Conservation (phyloP, 53 echinoderm and acorn worm genomes). For the Glandiceps talaboti region DNA sequence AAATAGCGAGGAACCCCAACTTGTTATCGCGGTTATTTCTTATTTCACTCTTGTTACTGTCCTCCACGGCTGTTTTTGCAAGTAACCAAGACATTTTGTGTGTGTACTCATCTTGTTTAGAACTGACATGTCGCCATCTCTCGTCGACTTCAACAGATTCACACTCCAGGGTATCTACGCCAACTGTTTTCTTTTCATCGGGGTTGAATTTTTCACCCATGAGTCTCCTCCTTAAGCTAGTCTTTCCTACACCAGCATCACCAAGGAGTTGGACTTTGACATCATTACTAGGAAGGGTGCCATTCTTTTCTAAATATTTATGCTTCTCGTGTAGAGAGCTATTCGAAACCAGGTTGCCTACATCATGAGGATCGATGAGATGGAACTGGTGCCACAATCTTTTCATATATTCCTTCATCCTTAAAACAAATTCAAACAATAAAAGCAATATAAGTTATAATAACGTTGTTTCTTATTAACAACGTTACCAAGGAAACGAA, state of each 20-base stretch:
- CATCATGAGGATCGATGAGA: not conserved
- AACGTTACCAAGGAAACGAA: too few relatives aligned
- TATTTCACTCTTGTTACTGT: too few relatives aligned
- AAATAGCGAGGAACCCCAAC: too few relatives aligned
- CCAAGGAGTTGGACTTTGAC: slow-evolving; percentile 11
- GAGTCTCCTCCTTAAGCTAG: slow-evolving; percentile 19
- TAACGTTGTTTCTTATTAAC: too few relatives aligned
- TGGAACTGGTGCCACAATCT: not conserved
- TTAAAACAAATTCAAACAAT: too few relatives aligned
- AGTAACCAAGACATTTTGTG: not conserved
- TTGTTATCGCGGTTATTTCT: too few relatives aligned
- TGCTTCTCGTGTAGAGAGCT: too few relatives aligned
- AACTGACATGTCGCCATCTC: slow-evolving; percentile 4
- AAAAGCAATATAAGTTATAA: too few relatives aligned
- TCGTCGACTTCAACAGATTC: slow-evolving; percentile 17
- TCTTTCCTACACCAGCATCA: slow-evolving; percentile 2
- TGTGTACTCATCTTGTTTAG: not conserved
- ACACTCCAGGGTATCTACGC: slow-evolving; percentile 18
- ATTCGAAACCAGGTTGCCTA: not conserved
- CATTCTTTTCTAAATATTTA: too few relatives aligned
- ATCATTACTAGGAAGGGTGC: slow-evolving; percentile 13
- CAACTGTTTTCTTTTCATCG: slow-evolving; percentile 12
- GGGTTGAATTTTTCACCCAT: slow-evolving; percentile 16
- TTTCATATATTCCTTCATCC: not conserved
- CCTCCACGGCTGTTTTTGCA: too few relatives aligned